Conservation (phyloP, 2,888 invertebrate species). For the Conchocele bisecta region DNA sequence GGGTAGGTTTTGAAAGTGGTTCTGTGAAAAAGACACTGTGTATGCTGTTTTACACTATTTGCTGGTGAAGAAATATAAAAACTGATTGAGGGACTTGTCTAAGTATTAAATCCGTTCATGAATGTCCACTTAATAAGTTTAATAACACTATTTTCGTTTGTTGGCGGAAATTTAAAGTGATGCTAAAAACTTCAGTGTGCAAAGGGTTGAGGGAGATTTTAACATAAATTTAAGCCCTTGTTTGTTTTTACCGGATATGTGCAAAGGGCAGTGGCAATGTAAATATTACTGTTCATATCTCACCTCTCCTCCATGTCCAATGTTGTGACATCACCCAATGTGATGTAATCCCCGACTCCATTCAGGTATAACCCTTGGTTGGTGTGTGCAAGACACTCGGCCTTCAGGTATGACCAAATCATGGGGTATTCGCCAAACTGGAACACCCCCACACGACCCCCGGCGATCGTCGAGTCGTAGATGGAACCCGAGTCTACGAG, state of each 20-base stretch:
- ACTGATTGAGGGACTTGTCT: too few relatives aligned
- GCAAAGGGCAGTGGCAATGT: neutral
- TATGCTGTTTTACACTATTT: too few relatives aligned
- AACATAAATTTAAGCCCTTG: neutral
- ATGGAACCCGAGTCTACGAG: constrained; percentile 72
- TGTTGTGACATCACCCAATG: constrained; percentile 44
- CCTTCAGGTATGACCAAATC: constrained; percentile 70
- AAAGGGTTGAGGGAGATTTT: too few relatives aligned
- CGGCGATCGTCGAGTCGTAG: constrained; percentile 71
- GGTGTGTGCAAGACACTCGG: constrained; percentile 58
- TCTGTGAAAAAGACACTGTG: too few relatives aligned
- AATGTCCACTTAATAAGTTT: too few relatives aligned
- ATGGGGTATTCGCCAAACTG: constrained; percentile 65
- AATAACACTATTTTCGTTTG: too few relatives aligned
- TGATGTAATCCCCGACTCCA: constrained; percentile 69
- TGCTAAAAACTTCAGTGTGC: too few relatives aligned
- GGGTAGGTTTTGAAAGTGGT: too few relatives aligned
- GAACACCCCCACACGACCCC: constrained; percentile 73
- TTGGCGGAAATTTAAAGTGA: too few relatives aligned
- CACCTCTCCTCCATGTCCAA: constrained; percentile 47
- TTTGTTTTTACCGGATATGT: neutral
- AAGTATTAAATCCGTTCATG: too few relatives aligned
- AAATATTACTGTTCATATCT: constrained; percentile 10
- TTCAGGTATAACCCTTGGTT: constrained; percentile 73
- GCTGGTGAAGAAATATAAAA: too few relatives aligned